Evolutionary conservation across 2,888 invertebrate species (phyloP), one percentile per base, ranked within the genome.

Genomic region (Lasius platythorax): DNA sequence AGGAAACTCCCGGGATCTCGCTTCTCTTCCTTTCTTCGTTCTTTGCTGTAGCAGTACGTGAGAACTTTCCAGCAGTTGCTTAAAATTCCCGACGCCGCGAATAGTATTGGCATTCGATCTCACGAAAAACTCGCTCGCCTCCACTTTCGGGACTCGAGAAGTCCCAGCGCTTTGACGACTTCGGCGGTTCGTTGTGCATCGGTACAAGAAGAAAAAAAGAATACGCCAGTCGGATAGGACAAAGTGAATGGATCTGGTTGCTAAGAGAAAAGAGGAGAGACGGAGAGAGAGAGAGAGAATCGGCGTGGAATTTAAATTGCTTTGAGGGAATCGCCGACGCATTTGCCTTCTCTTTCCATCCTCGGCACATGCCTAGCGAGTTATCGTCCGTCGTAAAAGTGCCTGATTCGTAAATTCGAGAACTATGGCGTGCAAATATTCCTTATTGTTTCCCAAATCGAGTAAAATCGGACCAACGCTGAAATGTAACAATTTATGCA

Each of bases 21-120:
- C 8, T 58, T 64, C 73, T 73, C 46, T 70, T 63, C 46, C 23
- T 56, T 50, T 28, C 28, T 82, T 68, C 68, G 68, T 50, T 53
- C 28, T 68, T 75, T 43, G 56, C 53, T 64, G 68, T 53, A 58
- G 68, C 6, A 33, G 68, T 61, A 64, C 68, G 68, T 64, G 64
- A 83, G 75, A 83, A 85, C 83, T 85, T 83, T 68, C 33, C 75
- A 70, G 63, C 72, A 82, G 81, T 75, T 79, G 84, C 37, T 85
- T 85, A 76, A 83, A 85, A 85, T 85, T 85, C 85, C 64, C 70
- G 9, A 37, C 58, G 66, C 46, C 83, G 73, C 66, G 75, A 64
- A 78, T 61, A 70, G 70, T 83, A 83, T 85, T 85, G 85, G 85
- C 85, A 85, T 85, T 85, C 83, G 78, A 84, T 84, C 82, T 84